Evolutionary conservation across 2,113 vertebrate species (phyloP), one percentile per base, ranked within the genome.

Genomic region (Barbus barbus): DNA sequence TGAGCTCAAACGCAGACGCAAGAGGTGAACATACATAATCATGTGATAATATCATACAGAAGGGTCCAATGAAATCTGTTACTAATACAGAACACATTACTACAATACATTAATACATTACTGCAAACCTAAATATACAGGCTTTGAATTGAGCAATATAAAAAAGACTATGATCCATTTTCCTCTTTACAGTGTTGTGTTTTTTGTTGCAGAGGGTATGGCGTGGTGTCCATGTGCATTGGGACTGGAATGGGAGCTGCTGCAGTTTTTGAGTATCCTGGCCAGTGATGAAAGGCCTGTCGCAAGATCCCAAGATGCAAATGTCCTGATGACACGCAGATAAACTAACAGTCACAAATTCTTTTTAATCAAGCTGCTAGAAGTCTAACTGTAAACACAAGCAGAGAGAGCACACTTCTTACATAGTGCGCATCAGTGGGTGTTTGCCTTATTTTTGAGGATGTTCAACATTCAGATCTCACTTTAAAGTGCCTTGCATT

Each of bases 171-270:
- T n/a, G n/a, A n/a, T n/a, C n/a, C n/a, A n/a, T n/a, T n/a, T n/a
- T n/a, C n/a, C n/a, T n/a, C n/a, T n/a, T n/a, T 33, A 33, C 9
- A 31, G 5, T 33, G 46, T 28, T 28, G 41, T 48, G 12, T 56
- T 51, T 80, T 18, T 73, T 46, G 1, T 92, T 92, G 2, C 92
- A 99, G 98, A 87, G 96, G 93, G 0, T 95, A 95, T 0, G 96
- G 96, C 0, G 94, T 97, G 0, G 96, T 99, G 22, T 98, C 98
- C n/a, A 98, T 98, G 97, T 99, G 98, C 91, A 96, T 98, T 0
- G 97, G 98, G 0, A 99, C 97, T 0, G 97, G 97, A 31, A 98
- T 99, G 97, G 98, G 97, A 0, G 97, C 97, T 0, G 97, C 96
- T 0, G 97, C 98, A 0, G 96, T 99, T 0, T 98, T 98, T 0